Evolutionary conservation across 2,113 vertebrate genomes (phyloP).

Genomic region (Sterrhoptilus dennistouni): DNA sequence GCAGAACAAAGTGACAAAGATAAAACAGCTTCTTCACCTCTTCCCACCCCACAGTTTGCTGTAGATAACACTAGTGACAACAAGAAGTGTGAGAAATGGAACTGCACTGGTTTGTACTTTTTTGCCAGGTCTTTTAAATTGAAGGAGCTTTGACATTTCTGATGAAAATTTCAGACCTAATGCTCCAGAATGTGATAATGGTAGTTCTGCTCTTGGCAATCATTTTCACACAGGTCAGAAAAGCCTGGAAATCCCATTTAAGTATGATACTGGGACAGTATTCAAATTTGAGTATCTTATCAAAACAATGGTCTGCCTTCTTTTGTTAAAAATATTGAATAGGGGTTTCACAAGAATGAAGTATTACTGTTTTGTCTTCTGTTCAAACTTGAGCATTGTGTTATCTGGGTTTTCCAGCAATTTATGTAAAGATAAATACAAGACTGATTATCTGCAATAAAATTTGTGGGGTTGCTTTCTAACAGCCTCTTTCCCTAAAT

Average conservation of each 20-base stretch:
- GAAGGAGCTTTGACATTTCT: not conserved
- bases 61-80: not conserved
- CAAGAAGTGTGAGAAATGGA: not conserved
- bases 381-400: not conserved
- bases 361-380: not conserved
- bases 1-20: not conserved
- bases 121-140: not conserved
- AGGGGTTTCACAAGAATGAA: not conserved
- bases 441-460: not conserved
- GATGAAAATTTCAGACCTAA: not conserved
- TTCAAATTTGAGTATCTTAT: not conserved
- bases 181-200: not conserved
- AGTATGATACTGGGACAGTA: not conserved
- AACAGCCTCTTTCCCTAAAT: not conserved
- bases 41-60: not conserved
- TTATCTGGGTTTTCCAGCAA: not conserved
- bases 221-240: not conserved
- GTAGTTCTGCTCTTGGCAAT: not conserved
- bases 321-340: not conserved
- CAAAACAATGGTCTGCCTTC: not conserved
- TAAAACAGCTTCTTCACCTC: not conserved
- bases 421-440: not conserved
- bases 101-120: not conserved
- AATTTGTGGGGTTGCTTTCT: rapidly evolving
- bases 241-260: not conserved